Evolutionary conservation across 2,888 invertebrate genomes (phyloP), one percentile per base, ranked within the genome.

Genomic region (Nomada hirtipes): DNA sequence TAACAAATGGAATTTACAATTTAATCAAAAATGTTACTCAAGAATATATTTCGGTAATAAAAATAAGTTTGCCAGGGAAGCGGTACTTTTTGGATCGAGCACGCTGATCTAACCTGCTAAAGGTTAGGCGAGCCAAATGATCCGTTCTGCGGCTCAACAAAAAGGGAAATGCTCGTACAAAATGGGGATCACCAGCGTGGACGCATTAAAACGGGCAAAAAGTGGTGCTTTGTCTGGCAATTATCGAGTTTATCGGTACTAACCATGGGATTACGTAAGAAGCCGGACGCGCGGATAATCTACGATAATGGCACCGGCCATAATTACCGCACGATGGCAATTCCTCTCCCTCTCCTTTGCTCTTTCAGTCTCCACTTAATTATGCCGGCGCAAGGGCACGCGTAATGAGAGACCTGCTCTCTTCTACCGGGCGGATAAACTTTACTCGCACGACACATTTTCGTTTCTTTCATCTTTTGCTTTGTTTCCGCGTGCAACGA

Each of bases 231-330:
- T 67, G 71, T 76, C 42, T 55, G 55, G 59, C 60, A 83, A 85
- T 86, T 83, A 76, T 76, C 79, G 67, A 76, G 83, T 75, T 77
- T 86, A 86, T 81, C 74, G 73, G 64, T 36, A 36, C n/a, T 60
- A 60, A 55, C 64, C 29, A 23, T 57, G 36, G 61, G 68, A 65
- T 84, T 79, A 64, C 64, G 65, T 60, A 74, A 76, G 65, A 76
- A 76, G 52, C 76, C 82, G 76, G 76, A 74, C 76, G 75, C 69
- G 64, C 50, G 70, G 76, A 82, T 84, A 86, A 82, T 72, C 79
- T 80, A 69, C 82, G 87, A 84, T 87, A 89, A 90, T 84, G 79
- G 83, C 83, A 91, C 88, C 84, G 86, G 84, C 75, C 84, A 81
- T 86, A 87, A 91, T 89, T 88, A 86, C 80, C 83, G 81, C 47